Conservation (phyloP, 2,888 invertebrate species). For the Gibbula magus region DNA sequence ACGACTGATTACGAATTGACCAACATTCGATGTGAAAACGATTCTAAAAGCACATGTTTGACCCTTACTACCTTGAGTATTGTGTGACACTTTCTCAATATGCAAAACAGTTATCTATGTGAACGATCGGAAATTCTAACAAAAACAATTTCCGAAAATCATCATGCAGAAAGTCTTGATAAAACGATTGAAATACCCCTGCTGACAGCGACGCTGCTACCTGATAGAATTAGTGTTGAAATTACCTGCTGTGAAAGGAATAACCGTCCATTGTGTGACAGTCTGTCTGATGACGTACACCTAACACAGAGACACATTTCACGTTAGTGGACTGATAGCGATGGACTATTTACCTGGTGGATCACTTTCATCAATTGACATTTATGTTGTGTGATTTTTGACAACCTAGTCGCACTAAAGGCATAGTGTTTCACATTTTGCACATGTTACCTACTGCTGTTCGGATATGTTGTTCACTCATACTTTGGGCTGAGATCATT, state of each 20-base stretch:
- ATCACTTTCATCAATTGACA: neutral
- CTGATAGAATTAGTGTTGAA: neutral
- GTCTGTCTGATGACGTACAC: neutral
- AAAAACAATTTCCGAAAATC: neutral
- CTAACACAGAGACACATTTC: neutral
- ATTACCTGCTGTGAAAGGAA: neutral
- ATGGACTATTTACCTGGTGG: no score
- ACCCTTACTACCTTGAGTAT: slow-evolving; percentile 10
- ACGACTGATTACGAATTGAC: slow-evolving; percentile 66
- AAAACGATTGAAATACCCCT: neutral
- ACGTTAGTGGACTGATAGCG: no score
- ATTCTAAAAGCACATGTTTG: slow-evolving; percentile 30
- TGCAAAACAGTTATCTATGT: neutral
- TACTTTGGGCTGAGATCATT: neutral
- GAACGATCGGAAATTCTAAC: neutral
- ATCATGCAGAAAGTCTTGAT: neutral
- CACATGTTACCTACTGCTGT: neutral
- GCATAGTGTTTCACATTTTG: neutral
- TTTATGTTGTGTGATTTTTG: neutral
- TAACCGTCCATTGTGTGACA: neutral
- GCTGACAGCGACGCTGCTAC: no score
- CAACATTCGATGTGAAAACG: slow-evolving; percentile 51
- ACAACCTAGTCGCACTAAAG: neutral
- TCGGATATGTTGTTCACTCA: neutral
- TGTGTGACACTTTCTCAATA: neutral